Conservation (phyloP, 2,113 vertebrate genomes). For the Struthio camelus region DNA sequence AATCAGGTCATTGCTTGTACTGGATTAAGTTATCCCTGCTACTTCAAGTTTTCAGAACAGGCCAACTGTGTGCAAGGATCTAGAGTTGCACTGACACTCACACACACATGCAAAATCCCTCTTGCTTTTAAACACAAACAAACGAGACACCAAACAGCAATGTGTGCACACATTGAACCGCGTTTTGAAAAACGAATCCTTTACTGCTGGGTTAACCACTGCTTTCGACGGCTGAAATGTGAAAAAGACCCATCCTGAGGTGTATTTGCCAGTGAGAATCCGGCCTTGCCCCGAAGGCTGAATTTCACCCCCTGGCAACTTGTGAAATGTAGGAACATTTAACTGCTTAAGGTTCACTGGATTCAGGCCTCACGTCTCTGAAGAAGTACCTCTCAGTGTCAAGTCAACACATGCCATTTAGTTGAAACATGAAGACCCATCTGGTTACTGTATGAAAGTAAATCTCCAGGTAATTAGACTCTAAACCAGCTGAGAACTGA, state of each 20-base stretch:
- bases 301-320: neutral
- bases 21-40: neutral
- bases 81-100: neutral
- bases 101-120: neutral
- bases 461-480: constrained; percentile 76
- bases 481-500: constrained; percentile 62
- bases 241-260: neutral
- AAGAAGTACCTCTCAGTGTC: constrained; percentile 38
- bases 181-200: constrained; percentile 3
- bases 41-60: neutral
- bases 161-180: neutral
- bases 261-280: neutral
- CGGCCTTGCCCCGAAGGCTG: neutral
- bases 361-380: neutral
- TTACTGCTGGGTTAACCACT: constrained; percentile 19
- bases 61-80: neutral
- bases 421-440: constrained; percentile 66
- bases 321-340: neutral
- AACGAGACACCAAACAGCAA: neutral
- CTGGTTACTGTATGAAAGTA: constrained; percentile 72
- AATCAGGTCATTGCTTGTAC: neutral
- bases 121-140: neutral
- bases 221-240: neutral
- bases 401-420: constrained; percentile 36
- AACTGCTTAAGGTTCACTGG: neutral